These are phyloP conservation scores for Apantesis nais DNA, from an alignment of 2,888 invertebrate species.

Conservation along the genomic window DNA sequence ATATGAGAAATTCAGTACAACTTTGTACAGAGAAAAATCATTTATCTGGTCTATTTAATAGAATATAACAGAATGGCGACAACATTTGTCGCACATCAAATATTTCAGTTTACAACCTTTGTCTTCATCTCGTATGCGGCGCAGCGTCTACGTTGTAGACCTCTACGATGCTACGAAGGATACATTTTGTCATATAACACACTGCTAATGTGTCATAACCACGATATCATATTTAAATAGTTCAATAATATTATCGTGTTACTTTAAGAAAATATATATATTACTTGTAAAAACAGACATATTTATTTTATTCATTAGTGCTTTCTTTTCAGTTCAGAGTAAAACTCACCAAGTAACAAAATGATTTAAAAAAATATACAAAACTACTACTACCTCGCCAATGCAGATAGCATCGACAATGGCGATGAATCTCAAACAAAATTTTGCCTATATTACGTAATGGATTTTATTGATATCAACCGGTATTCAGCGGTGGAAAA, in stretches of 20 bases:
- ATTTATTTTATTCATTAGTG: too few species aligned
- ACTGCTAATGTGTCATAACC: not conserved
- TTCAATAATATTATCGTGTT: not conserved
- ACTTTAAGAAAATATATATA: too few species aligned
- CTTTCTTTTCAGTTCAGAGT: too few species aligned
- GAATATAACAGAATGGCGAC: not conserved
- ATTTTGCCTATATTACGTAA: not conserved
- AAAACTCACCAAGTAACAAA: too few species aligned
- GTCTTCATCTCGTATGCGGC: slow-evolving; percentile 9
- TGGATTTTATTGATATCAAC: not conserved
- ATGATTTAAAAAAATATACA: too few species aligned
- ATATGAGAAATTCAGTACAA: not conserved
- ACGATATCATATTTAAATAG: not conserved
- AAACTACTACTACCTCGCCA: not conserved
- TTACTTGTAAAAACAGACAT: too few species aligned
- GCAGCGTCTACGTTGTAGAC: slow-evolving; percentile 38
- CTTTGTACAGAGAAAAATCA: not conserved
- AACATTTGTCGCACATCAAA: not conserved
- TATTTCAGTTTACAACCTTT: not conserved
- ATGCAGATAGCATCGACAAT: not conserved
- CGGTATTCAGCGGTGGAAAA: too few species aligned
- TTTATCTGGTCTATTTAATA: not conserved
- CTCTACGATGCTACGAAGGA: slow-evolving; percentile 30
- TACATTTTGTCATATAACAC: slow-evolving; percentile 5
- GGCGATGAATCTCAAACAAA: not conserved